Evolutionary conservation across 2,888 invertebrate species (phyloP).

Genomic region (Fragum whitleyi): DNA sequence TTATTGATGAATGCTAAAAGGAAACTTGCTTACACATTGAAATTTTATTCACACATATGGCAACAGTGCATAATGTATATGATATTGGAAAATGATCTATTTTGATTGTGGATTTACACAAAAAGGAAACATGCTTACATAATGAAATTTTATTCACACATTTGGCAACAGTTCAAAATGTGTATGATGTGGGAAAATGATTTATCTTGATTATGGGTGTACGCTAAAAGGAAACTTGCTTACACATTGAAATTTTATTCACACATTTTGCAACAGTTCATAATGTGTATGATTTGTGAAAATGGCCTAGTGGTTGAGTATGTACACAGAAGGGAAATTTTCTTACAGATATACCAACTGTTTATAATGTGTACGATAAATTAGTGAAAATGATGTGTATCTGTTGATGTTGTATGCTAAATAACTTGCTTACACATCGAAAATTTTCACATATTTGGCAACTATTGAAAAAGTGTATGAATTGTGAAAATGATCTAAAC

Average conservation of each 20-base stretch:
- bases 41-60: too few species aligned
- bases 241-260: too few species aligned
- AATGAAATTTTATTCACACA: conserved; percentile 30
- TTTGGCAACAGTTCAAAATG: conserved; percentile 16
- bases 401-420: too few species aligned
- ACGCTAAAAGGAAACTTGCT: conserved; percentile 27
- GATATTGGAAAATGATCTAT: too few species aligned
- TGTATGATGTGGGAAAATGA: conserved; percentile 6
- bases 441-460: too few species aligned
- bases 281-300: conserved; percentile 11
- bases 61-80: not conserved
- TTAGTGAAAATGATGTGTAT: too few species aligned
- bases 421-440: too few species aligned
- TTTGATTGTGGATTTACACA: too few species aligned
- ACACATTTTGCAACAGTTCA: conserved; percentile 18
- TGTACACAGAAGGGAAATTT: conserved; percentile 31
- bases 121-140: too few species aligned
- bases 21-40: conserved; percentile 23
- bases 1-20: conserved; percentile 18
- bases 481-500: too few species aligned
- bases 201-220: conserved; percentile 5
- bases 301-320: conserved; percentile 2
- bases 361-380: too few species aligned
- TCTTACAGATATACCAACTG: conserved; percentile 2
- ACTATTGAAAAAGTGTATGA: too few species aligned